Base-by-base conservation (phyloP, 2,888 invertebrate genomes). In the Poecilus cupreus region DNA sequence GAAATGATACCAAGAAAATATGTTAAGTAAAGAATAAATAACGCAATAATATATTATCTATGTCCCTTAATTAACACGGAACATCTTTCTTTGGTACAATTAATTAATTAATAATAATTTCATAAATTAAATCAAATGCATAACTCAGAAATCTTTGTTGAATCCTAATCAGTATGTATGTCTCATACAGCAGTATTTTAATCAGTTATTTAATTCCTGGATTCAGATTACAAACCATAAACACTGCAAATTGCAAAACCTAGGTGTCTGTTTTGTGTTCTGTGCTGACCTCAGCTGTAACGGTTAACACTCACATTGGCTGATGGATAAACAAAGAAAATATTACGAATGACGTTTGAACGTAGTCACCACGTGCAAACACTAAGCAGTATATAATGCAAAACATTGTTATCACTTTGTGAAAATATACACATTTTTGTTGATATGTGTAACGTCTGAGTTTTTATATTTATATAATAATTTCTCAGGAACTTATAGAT, bases 271-370 rank as follows among this genome's bases (percentile, higher is more conserved):
- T 22, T 57, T 0, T n/a, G 49, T 8, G n/a, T 18, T 24, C 10
- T n/a, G 1, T 57, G 64, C 64, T 68, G 64, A 68, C 64, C 64
- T 68, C 64, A 68, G 64, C 39, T 68, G 8, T 68, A 39, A 13
- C 60, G 20, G 24, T 60, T 6, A 39, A 4, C 32, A 32, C 4
- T 32, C 4, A 8, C 32, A 32, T 32, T 32, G 5, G 37, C 10
- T 18, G 37, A 16, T 37, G 32, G 32, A 32, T 32, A 68, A 37
- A 68, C 37, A 68, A 68, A 68, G 60, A 68, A 37, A 37, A 22
- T 11, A 37, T 32, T 68, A 10, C 16, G 37, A 13, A 68, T 37
- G 32, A 18, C 37, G 64, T 68, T 16, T 68, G 1, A 8, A 37
- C 16, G n/a, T 32, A 37, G 37, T 13, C 18, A 20, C 54, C 37